Base-by-base conservation (phyloP, 1,140 invertebrate genomes). In the Ptiloglossa arizonensis region DNA sequence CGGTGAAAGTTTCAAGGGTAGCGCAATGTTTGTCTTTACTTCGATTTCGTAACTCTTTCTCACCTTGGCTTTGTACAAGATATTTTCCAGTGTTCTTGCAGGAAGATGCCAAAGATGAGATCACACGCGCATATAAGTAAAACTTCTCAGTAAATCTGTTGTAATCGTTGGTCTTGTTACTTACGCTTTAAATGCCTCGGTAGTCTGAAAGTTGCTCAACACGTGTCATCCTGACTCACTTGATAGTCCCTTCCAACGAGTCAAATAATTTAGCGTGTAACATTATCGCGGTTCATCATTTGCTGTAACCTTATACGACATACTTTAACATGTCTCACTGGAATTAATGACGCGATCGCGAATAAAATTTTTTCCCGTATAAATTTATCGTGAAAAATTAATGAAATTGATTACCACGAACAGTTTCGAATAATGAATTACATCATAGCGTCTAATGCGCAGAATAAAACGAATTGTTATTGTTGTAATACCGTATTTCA, bases 21-120 rank as follows among this genome's bases (percentile, higher is more conserved):
- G 2, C 9, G 32, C 6, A 19, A n/a, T 46, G 0, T 50, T 38
- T 24, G 5, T n/a, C 17, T 22, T 27, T 15, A 52, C 6, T 19
- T 13, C 19, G 13, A 54, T 68, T 75, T 44, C 24, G 35, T 70
- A 56, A 57, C 67, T 56, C 32, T 32, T 11, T 71, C 27, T 46
- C 35, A 11, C 5, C 0, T 50, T 27, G 24, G 52, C 22, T 17
- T 68, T 48, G 27, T 0, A 13, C 27, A 48, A 32, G 63, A 13
- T 32, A 24, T 69, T 62, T 52, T 77, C 57, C 54, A 60, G 74
- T 0, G 32, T 79, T 70, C 17, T 38, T 17, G 35, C 24, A 8
- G 0, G 24, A 35, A 52, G 24, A 48, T 78, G 81, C 80, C 80
- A 82, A 68, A n/a, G 44, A 57, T 82, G 62, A 82, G 50, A 69